Evolutionary conservation across 2,888 invertebrate genomes (phyloP).

Genomic region (Altica lythri): DNA sequence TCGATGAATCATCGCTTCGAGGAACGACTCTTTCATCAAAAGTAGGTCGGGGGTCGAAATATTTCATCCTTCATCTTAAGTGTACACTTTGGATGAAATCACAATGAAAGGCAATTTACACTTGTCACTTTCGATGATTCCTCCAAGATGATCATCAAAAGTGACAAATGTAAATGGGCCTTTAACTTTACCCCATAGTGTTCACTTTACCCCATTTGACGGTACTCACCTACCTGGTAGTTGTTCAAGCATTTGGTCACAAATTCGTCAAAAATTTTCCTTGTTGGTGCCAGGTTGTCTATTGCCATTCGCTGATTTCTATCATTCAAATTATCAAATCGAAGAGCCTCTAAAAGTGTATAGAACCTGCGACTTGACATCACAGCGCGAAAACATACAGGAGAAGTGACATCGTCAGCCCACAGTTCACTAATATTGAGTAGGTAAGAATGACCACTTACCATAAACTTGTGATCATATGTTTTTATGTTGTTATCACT

Average conservation of each 20-base stretch:
- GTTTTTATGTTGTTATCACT: slow-evolving; percentile 19
- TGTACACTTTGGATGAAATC: no score
- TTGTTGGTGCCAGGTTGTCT: slow-evolving; percentile 38
- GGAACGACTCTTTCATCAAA: no score
- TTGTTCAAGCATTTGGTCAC: slow-evolving; percentile 39
- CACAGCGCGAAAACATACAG: slow-evolving; percentile 37
- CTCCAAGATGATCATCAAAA: no score
- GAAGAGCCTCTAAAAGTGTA: slow-evolving; percentile 27
- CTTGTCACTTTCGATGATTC: no score
- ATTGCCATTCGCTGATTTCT: slow-evolving; percentile 24
- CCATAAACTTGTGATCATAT: slow-evolving; percentile 28
- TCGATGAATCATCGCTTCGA: no score
- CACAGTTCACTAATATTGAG: slow-evolving; percentile 36
- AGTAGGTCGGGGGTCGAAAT: no score
- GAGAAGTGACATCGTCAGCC: slow-evolving; percentile 35
- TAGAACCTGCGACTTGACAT: slow-evolving; percentile 38
- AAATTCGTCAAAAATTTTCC: slow-evolving; percentile 42
- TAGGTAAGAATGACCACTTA: slow-evolving; percentile 30
- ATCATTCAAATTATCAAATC: slow-evolving; percentile 34
- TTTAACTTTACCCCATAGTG: no score
- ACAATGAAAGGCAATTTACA: no score
- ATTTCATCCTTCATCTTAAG: no score
- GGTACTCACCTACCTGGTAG: slow-evolving; percentile 37
- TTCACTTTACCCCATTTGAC: no score
- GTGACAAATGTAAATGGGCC: no score